Conservation (phyloP, 2,888 invertebrate genomes). For the Sipha maydis region DNA sequence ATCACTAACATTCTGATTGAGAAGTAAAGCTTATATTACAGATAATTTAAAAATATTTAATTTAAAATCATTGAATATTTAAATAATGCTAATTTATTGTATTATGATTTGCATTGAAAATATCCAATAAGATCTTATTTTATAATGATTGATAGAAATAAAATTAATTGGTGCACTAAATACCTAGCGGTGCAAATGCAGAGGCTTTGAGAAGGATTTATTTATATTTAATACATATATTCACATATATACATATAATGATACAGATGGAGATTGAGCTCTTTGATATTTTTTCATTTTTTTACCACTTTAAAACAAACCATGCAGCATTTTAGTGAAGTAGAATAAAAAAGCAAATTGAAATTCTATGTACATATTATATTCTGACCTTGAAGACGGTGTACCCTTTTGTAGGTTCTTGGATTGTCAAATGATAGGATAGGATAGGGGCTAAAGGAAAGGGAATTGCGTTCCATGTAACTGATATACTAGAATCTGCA, state of each 20-base stretch:
- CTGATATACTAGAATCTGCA: constrained; percentile 82
- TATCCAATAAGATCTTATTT: not conserved
- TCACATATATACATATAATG: too few relatives aligned
- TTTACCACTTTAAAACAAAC: not conserved
- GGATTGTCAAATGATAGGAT: constrained; percentile 83
- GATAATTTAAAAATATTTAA: too few relatives aligned
- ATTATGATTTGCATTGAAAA: too few relatives aligned
- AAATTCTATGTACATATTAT: constrained; percentile 66
- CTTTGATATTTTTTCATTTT: too few relatives aligned
- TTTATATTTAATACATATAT: too few relatives aligned
- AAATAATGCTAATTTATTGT: too few relatives aligned
- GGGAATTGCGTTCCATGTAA: constrained; percentile 88
- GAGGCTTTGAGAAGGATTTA: too few relatives aligned
- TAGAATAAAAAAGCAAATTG: constrained; percentile 63
- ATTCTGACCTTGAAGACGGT: constrained; percentile 75
- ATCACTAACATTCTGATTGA: not conserved
- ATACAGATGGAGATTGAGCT: not conserved
- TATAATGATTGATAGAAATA: not conserved
- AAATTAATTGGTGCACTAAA: constrained; percentile 12
- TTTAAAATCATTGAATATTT: too few relatives aligned
- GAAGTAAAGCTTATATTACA: too few relatives aligned
- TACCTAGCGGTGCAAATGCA: too few relatives aligned
- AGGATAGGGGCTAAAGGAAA: constrained; percentile 89
- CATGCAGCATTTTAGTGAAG: constrained; percentile 51
- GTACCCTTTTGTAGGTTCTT: constrained; percentile 72